phyloP scores from a whole-genome alignment of 30 jellyfish, hydroid and myxozoan species.

The Cassiopea andromeda region DNA sequence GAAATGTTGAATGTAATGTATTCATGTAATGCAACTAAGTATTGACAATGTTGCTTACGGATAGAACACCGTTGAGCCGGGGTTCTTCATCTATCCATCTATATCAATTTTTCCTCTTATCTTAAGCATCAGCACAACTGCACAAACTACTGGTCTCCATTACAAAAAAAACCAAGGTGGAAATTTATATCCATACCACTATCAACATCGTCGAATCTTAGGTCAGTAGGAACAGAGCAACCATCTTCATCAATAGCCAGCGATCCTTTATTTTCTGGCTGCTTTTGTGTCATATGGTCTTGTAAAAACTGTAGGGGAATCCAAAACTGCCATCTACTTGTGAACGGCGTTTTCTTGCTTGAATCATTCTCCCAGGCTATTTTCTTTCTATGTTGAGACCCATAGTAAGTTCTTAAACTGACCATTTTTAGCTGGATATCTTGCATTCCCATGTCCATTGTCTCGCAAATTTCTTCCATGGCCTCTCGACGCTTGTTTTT shows the following conservation, averaged over 20 bases:
- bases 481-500: constrained; percentile 77
- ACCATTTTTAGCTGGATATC: constrained; percentile 83
- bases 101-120: too few relatives aligned
- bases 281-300: constrained; percentile 65
- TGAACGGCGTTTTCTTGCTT: constrained; percentile 41
- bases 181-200: constrained; percentile 9
- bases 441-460: constrained; percentile 48
- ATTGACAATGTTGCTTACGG: too few relatives aligned
- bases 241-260: constrained; percentile 20
- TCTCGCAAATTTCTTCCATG: constrained; percentile 64
- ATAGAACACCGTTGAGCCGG: too few relatives aligned
- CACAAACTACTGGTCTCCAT: background rate
- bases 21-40: too few relatives aligned
- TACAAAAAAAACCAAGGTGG: background rate
- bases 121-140: too few relatives aligned
- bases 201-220: constrained; percentile 4
- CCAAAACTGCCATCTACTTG: constrained; percentile 84
- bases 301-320: constrained; percentile 66
- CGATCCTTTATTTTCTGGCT: constrained; percentile 4
- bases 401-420: constrained; percentile 83
- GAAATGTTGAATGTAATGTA: too few relatives aligned
- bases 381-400: constrained; percentile 82
- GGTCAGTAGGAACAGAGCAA: background rate
- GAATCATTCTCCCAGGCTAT: constrained; percentile 60
- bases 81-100: too few relatives aligned